Evolutionary conservation across 1,140 invertebrate genomes (phyloP).

Genomic region (Bathynomus jamesi): DNA sequence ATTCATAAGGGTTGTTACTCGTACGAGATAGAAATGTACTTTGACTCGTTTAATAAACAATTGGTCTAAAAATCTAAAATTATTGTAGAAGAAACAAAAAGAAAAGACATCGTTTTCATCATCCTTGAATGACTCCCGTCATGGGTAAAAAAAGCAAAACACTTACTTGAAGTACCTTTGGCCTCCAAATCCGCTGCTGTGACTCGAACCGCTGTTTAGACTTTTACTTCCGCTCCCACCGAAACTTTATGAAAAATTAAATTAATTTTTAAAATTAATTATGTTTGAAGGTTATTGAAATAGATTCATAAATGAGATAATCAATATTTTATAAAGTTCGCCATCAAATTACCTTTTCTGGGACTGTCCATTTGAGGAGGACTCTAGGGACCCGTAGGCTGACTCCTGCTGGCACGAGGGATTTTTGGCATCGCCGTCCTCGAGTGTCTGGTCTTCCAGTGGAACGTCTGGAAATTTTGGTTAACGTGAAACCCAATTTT

Average conservation of each 20-base stretch:
- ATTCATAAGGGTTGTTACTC: too few relatives aligned
- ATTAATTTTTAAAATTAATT: constrained; percentile 9
- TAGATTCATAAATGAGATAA: too few relatives aligned
- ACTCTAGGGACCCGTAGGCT: constrained; percentile 29
- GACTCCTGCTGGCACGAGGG: constrained; percentile 26
- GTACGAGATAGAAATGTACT: too few relatives aligned
- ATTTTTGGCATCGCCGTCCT: constrained; percentile 21
- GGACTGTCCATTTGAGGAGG: constrained; percentile 30
- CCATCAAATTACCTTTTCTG: constrained; percentile 33
- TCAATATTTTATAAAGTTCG: too few relatives aligned
- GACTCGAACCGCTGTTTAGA: constrained; percentile 62
- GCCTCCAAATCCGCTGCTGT: constrained; percentile 67
- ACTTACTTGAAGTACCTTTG: constrained; percentile 39
- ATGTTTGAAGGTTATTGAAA: too few relatives aligned
- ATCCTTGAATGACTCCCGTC: too few relatives aligned
- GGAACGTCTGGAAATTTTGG: background rate
- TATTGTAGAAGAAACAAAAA: too few relatives aligned
- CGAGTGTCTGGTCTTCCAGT: background rate
- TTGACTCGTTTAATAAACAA: too few relatives aligned
- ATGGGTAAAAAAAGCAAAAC: too few relatives aligned
- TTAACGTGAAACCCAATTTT: too few relatives aligned
- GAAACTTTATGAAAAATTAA: constrained; percentile 38
- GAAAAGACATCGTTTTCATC: too few relatives aligned
- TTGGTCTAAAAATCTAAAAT: too few relatives aligned
- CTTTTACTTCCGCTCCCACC: constrained; percentile 66